Conservation (phyloP, 23 tunicate species). For the Ascidia mentula region DNA sequence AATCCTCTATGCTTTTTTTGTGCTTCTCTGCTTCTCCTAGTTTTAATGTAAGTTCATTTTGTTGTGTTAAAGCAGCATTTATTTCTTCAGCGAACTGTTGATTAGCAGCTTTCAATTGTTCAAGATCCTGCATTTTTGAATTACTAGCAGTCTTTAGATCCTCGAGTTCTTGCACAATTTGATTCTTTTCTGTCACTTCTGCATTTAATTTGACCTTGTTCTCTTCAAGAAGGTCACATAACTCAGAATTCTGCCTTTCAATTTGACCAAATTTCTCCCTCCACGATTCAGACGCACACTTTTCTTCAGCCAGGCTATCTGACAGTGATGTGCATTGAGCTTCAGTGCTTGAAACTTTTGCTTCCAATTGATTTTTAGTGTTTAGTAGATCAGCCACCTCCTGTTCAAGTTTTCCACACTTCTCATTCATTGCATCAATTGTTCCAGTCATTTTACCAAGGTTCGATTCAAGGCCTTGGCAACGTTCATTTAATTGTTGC, state of each 20-base stretch:
- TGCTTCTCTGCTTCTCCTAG: background rate
- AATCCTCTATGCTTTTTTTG: background rate
- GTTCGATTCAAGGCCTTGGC: background rate
- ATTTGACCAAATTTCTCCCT: background rate
- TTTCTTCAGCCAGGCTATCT: background rate
- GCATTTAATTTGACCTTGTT: background rate
- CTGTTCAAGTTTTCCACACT: background rate
- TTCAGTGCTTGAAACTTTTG: background rate
- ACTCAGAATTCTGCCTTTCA: background rate
- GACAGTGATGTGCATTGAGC: background rate
- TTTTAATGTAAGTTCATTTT: background rate
- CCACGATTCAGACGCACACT: background rate
- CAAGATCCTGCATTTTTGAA: background rate
- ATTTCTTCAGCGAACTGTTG: background rate
- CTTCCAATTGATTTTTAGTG: background rate
- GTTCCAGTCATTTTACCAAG: background rate
- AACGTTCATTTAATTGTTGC: background rate
- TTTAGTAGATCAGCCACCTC: background rate
- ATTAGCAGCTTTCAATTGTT: background rate
- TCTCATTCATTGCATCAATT: background rate
- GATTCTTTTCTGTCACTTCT: background rate
- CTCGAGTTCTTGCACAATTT: background rate
- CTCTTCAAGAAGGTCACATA: background rate
- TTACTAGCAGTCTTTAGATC: background rate
- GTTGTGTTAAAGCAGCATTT: background rate